Percentiles rank a stretch among this genome's conserved stretches.
phyloP scores from a whole-genome alignment of 2,797 vertebrate species.

The Manis crassicaudata region DNA sequence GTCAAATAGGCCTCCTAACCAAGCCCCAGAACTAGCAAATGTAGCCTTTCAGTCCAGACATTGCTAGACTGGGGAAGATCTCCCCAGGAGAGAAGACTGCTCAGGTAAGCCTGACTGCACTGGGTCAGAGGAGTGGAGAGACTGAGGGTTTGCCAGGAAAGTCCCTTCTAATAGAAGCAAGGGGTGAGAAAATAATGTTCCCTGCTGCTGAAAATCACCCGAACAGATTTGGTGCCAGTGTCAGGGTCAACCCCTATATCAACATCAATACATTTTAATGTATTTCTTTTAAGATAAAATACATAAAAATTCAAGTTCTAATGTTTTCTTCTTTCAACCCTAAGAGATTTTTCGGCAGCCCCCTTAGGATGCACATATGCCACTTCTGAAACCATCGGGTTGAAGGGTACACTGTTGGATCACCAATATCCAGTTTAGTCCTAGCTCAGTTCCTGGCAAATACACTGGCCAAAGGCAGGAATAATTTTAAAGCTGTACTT shows the following conservation, averaged over 20 bases:
- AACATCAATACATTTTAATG: background rate
- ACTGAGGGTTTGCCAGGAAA: background rate
- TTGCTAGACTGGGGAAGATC: background rate
- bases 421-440: background rate
- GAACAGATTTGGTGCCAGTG: background rate
- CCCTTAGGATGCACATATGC: fast-evolving
- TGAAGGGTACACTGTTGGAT: background rate
- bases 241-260: background rate
- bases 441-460: background rate
- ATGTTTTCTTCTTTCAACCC: background rate
- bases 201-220: background rate
- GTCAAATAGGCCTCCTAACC: background rate
- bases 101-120: background rate
- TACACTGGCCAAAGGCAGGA: background rate
- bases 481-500: background rate
- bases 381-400: background rate
- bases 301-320: background rate
- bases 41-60: background rate
- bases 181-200: background rate
- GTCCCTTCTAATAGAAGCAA: background rate
- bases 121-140: background rate
- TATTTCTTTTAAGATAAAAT: constrained; percentile 26
- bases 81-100: background rate
- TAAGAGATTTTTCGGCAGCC: background rate
- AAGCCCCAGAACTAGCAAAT: background rate